These are phyloP conservation scores for Hydraecia micacea DNA, from an alignment of 2,888 invertebrate species.

Conservation along the genomic window DNA sequence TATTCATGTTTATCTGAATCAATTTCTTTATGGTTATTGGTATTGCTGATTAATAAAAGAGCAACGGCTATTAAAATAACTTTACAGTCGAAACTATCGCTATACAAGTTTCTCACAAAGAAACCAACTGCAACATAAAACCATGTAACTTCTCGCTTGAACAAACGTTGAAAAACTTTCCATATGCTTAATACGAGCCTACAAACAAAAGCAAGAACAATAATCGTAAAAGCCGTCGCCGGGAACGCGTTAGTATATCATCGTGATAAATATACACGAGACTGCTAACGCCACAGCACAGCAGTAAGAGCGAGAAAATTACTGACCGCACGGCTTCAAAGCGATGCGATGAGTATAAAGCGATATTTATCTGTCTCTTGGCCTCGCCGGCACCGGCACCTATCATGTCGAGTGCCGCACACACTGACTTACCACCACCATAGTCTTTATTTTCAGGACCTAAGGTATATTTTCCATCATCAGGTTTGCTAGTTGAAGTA, in stretches of 20 bases:
- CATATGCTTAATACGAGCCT: conserved; percentile 51
- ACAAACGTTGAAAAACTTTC: conserved; percentile 42
- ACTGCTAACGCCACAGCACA: conserved; percentile 62
- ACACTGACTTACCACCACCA: conserved; percentile 50
- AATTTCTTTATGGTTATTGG: not conserved
- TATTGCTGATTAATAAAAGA: conserved; percentile 8
- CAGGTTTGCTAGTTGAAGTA: conserved; percentile 32
- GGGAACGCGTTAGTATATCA: conserved; percentile 65
- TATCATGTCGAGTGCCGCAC: conserved; percentile 73
- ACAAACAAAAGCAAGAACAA: conserved; percentile 64
- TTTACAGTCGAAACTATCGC: not conserved
- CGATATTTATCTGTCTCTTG: conserved; percentile 84
- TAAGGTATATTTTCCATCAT: conserved; percentile 63
- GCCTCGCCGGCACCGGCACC: conserved; percentile 77
- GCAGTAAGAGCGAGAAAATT: conserved; percentile 74
- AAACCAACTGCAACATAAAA: conserved; percentile 28
- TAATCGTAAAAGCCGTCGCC: conserved; percentile 66
- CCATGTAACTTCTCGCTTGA: conserved; percentile 29
- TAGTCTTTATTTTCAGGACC: conserved; percentile 45
- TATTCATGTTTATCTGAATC: conserved; percentile 17
- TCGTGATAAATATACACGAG: conserved; percentile 67
- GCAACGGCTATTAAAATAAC: not conserved
- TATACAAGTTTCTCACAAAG: conserved; percentile 17
- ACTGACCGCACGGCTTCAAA: conserved; percentile 80
- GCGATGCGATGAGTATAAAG: conserved; percentile 78